These are phyloP conservation scores for Lasioglossum figueresi DNA, from an alignment of 2,888 invertebrate species.

Conservation along the genomic window DNA sequence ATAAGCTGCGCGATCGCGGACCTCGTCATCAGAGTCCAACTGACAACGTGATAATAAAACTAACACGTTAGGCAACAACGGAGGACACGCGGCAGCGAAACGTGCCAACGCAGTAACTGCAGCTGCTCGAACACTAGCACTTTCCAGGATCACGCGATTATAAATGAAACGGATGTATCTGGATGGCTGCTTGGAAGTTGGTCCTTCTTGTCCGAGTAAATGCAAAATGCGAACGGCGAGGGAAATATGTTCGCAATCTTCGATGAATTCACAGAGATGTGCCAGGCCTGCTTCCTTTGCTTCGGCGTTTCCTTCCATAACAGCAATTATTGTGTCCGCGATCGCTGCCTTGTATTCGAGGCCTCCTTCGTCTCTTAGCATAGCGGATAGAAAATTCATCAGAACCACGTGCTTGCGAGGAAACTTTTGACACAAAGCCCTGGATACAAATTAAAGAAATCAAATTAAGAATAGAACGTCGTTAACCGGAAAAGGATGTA, in stretches of 20 bases:
- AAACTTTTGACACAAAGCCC: constrained; percentile 96
- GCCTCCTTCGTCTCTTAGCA: constrained; percentile 98
- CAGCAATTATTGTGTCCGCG: constrained; percentile 98
- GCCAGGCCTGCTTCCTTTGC: constrained; percentile 98
- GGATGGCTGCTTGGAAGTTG: constrained; percentile 96
- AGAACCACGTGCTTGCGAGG: constrained; percentile 98
- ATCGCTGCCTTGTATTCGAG: constrained; percentile 99
- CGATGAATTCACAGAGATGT: constrained; percentile 99
- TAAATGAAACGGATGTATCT: constrained; percentile 93
- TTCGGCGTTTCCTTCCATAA: constrained; percentile 98
- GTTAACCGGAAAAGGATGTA: neutral
- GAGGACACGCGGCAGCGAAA: constrained; percentile 98
- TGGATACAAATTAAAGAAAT: constrained; percentile 49
- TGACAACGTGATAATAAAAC: constrained; percentile 94
- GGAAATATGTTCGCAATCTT: constrained; percentile 99
- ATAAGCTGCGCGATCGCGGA: constrained; percentile 98
- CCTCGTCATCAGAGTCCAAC: constrained; percentile 99
- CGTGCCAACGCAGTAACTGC: constrained; percentile 99
- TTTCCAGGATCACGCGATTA: constrained; percentile 97
- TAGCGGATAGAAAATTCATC: constrained; percentile 98
- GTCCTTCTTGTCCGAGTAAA: constrained; percentile 98
- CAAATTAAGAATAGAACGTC: neutral
- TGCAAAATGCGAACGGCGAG: constrained; percentile 98
- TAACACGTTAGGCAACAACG: constrained; percentile 93
- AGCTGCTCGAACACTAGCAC: constrained; percentile 97